A percentile compares a stretch with the other conserved stretches of the same genome.
Conservation (phyloP, 2,797 vertebrate species). For the Heterohyrax brucei region DNA sequence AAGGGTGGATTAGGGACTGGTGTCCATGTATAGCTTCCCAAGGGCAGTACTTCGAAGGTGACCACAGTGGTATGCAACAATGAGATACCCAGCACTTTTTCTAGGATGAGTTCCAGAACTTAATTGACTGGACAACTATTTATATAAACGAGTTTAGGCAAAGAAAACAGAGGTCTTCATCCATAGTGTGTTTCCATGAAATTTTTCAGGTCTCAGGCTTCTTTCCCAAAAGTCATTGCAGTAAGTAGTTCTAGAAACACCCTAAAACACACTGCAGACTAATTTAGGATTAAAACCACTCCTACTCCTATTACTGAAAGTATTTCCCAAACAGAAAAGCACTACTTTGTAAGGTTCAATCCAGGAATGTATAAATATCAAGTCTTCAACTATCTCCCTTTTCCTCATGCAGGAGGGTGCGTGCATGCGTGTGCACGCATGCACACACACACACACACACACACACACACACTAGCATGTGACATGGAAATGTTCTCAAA, state of each 20-base stretch:
- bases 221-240: background rate
- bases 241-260: constrained; percentile 35
- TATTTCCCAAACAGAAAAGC: constrained; percentile 33
- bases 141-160: background rate
- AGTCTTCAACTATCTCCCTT: background rate
- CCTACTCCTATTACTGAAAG: background rate
- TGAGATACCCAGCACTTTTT: no score
- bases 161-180: constrained; percentile 33
- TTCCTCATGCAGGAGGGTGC: background rate
- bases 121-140: background rate
- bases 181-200: background rate
- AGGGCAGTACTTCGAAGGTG: no score
- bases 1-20: no score
- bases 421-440: background rate
- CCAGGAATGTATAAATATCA: background rate
- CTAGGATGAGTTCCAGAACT: no score
- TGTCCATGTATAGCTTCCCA: no score
- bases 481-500: constrained; percentile 22
- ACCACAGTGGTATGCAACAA: no score
- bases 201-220: constrained; percentile 4
- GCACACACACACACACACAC: no score
- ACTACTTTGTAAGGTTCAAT: background rate
- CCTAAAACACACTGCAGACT: constrained; percentile 7
- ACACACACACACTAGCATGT: background rate
- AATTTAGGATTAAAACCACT: constrained; percentile 12